Evolutionary conservation across 2,888 invertebrate genomes (phyloP).

Genomic region (Dyspetes luteomarginatus): DNA sequence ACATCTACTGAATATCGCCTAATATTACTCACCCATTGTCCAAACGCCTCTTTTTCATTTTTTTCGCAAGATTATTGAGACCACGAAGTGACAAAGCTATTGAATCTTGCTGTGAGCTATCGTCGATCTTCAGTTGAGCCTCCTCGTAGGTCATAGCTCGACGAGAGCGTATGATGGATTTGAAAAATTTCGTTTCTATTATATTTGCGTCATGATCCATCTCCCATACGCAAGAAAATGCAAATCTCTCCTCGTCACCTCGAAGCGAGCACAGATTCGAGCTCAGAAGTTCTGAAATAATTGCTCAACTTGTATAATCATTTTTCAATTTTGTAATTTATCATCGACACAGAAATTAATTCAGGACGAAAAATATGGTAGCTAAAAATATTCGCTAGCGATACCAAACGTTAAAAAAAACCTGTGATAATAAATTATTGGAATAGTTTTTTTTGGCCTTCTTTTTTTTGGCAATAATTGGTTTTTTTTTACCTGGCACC

Average conservation of each 20-base stretch:
- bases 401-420: too few relatives aligned
- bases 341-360: too few relatives aligned
- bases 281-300: slow-evolving; percentile 91
- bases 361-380: too few relatives aligned
- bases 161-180: slow-evolving; percentile 95
- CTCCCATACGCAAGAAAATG: slow-evolving; percentile 98
- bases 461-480: too few relatives aligned
- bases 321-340: slow-evolving; percentile 30
- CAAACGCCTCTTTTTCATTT: slow-evolving; percentile 92
- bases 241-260: slow-evolving; percentile 95
- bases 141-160: slow-evolving; percentile 99
- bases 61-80: slow-evolving; percentile 95
- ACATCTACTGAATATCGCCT: background rate
- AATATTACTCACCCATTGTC: slow-evolving; percentile 89
- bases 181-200: slow-evolving; percentile 92
- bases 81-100: slow-evolving; percentile 91
- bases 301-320: slow-evolving; percentile 1
- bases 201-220: slow-evolving; percentile 93
- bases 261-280: slow-evolving; percentile 98
- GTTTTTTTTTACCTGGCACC: slow-evolving; percentile 86
- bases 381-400: too few relatives aligned
- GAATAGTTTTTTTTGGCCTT: too few relatives aligned
- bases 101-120: slow-evolving; percentile 88
- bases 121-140: slow-evolving; percentile 97
- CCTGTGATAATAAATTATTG: too few relatives aligned